Evolutionary conservation across 2,113 vertebrate genomes (phyloP).

Genomic region (Cettia cetti): DNA sequence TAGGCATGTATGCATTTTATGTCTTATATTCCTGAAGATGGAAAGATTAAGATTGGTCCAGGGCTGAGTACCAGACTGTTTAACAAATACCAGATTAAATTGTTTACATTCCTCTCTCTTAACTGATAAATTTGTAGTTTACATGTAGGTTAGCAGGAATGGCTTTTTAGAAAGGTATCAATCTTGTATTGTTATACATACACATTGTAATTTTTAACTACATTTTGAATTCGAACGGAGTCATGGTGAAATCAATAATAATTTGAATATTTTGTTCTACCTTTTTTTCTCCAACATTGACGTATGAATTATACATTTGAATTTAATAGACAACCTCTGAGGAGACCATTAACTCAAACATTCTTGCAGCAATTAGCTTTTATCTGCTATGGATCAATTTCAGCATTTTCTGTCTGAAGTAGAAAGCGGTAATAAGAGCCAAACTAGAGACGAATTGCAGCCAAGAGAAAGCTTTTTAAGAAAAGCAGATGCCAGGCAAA

Average conservation of each 20-base stretch:
- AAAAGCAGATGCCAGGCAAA: not conserved
- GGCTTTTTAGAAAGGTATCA: not conserved
- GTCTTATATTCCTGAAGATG: not conserved
- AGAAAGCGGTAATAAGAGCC: not conserved
- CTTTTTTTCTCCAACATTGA: not conserved
- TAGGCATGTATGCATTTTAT: not conserved
- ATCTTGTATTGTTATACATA: not conserved
- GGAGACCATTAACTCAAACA: not conserved
- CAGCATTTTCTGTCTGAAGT: not conserved
- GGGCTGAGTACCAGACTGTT: not conserved
- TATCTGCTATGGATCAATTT: not conserved
- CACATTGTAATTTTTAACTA: not conserved
- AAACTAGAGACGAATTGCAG: not conserved
- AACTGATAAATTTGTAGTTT: not conserved
- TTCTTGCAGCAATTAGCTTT: not conserved
- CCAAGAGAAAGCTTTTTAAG: not conserved
- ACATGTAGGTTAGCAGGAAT: not conserved
- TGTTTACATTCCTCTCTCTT: not conserved
- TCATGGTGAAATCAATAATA: not conserved
- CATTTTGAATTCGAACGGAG: not conserved
- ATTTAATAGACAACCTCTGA: not conserved
- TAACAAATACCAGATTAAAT: not conserved
- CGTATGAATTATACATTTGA: not conserved
- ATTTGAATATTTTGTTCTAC: not conserved
- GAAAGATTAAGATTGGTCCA: not conserved